These are phyloP conservation scores for Watsonalla cultraria DNA, from an alignment of 2,888 invertebrate genomes.

Conservation along the genomic window DNA sequence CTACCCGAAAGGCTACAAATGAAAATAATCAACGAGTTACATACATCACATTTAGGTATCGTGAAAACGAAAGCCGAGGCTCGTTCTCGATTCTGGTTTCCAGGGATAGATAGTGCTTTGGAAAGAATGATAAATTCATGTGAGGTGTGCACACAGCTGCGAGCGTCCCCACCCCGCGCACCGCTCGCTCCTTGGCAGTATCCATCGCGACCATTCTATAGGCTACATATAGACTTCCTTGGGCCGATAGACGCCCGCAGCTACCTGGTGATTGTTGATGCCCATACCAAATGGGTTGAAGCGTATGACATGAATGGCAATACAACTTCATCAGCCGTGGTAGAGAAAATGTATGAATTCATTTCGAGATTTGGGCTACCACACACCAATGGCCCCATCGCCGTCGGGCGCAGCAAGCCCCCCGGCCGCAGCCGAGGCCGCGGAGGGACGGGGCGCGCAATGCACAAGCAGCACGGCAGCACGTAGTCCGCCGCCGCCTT, in stretches of 20 bases:
- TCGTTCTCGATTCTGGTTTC: constrained; percentile 18
- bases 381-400: no score
- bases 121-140: constrained; percentile 10
- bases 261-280: not conserved
- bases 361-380: constrained; percentile 9
- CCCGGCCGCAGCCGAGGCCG: no score
- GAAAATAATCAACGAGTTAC: not conserved
- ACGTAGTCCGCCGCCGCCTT: no score
- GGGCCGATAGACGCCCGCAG: not conserved
- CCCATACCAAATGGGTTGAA: not conserved
- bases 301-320: not conserved
- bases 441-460: no score
- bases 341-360: constrained; percentile 18
- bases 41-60: constrained; percentile 7
- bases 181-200: not conserved
- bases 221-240: not conserved
- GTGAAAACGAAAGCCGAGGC: constrained; percentile 17
- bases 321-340: constrained; percentile 10
- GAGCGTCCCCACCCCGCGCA: constrained; percentile 1
- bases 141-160: constrained; percentile 6
- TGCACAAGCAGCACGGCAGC: no score
- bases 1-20: not conserved
- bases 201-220: no score
- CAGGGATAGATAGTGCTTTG: constrained; percentile 12
- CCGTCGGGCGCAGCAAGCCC: no score